Evolutionary conservation across 2,797 vertebrate genomes (phyloP).

Genomic region (Thalassophryne amazonica): DNA sequence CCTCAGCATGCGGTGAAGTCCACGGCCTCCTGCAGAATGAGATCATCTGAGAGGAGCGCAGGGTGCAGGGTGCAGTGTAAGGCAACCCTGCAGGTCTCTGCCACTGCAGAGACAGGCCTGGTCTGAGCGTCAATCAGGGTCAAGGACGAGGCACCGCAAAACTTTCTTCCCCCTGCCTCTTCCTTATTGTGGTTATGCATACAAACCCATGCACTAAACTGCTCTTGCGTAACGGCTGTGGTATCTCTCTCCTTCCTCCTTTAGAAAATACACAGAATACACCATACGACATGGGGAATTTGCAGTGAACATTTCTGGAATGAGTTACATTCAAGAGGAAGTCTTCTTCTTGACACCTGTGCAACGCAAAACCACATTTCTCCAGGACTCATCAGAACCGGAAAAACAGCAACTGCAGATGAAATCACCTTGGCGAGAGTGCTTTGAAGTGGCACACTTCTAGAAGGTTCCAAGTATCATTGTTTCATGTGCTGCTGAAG

Average conservation of each 20-base stretch:
- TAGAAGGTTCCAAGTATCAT: constrained; percentile 50
- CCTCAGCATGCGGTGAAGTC: constrained; percentile 39
- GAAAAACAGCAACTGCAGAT: constrained; percentile 16
- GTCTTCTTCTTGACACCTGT: constrained; percentile 23
- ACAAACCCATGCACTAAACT: constrained; percentile 13
- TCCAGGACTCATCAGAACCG: background rate
- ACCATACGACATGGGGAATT: background rate
- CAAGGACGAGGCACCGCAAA: constrained; percentile 45
- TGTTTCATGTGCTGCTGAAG: constrained; percentile 51
- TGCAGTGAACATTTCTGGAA: constrained; percentile 29
- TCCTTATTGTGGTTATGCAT: constrained; percentile 32
- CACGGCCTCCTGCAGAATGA: constrained; percentile 68
- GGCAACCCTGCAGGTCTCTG: constrained; percentile 48
- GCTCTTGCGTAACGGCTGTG: constrained; percentile 26
- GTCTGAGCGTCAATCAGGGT: constrained; percentile 35
- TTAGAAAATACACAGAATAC: constrained; percentile 30
- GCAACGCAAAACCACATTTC: background rate
- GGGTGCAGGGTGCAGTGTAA: constrained; percentile 11
- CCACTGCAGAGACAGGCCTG: constrained; percentile 55
- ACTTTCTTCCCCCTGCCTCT: constrained; percentile 16
- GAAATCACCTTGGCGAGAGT: constrained; percentile 24
- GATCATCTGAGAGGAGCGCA: constrained; percentile 65
- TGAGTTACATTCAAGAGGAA: constrained; percentile 1
- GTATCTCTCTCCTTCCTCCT: constrained; percentile 7
- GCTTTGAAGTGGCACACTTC: constrained; percentile 42